phyloP scores from a whole-genome alignment of 1,140 invertebrate genomes.

The Probaryconus sp. region DNA sequence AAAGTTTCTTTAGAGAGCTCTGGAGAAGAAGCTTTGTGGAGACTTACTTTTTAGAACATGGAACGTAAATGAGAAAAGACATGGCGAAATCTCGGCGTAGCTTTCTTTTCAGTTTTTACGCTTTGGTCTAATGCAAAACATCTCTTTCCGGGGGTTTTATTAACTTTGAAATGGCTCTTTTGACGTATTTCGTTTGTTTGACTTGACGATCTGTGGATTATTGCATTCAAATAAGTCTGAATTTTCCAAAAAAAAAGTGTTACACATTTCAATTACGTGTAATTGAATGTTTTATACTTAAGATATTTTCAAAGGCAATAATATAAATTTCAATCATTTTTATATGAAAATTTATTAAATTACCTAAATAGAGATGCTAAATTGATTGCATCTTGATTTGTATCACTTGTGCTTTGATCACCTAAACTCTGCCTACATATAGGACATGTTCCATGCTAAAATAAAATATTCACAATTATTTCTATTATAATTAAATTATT shows the following conservation, averaged over 20 bases:
- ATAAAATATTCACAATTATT: slow-evolving; percentile 61
- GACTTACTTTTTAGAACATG: slow-evolving; percentile 9
- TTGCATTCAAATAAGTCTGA: too few relatives aligned
- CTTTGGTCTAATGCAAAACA: slow-evolving; percentile 3
- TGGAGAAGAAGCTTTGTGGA: slow-evolving; percentile 8
- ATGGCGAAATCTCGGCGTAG: slow-evolving; percentile 2
- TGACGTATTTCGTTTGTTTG: too few relatives aligned
- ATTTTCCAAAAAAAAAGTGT: too few relatives aligned
- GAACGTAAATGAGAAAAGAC: slow-evolving; percentile 7
- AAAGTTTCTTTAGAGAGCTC: slow-evolving; percentile 26
- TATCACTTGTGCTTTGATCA: slow-evolving; percentile 77
- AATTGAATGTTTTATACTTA: too few relatives aligned
- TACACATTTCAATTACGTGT: too few relatives aligned
- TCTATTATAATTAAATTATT: slow-evolving; percentile 1
- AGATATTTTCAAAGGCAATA: too few relatives aligned
- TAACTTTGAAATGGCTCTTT: slow-evolving; percentile 1
- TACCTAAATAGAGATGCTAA: slow-evolving; percentile 78
- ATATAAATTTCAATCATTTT: too few relatives aligned
- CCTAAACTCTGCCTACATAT: slow-evolving; percentile 91
- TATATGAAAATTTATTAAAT: too few relatives aligned
- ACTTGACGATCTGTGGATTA: too few relatives aligned
- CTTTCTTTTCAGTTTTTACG: slow-evolving; percentile 15
- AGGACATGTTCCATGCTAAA: slow-evolving; percentile 94
- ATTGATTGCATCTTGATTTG: slow-evolving; percentile 73
- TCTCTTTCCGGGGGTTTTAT: not conserved